Base-by-base conservation (phyloP, 2,888 invertebrate genomes). In the Melieria picta region DNA sequence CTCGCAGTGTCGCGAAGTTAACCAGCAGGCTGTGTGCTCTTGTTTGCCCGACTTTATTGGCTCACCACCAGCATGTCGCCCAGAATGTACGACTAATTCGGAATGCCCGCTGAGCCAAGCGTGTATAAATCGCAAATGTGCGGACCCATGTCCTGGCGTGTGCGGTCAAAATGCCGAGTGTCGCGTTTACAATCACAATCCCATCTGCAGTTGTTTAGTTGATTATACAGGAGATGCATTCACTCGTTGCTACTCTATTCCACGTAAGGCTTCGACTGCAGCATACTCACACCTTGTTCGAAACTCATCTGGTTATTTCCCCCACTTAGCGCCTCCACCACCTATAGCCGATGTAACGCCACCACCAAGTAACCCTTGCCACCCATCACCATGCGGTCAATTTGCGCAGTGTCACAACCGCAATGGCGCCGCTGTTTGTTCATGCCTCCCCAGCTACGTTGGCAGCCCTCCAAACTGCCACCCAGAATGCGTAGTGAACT, bases 61-160 rank as follows among this genome's bases (percentile, higher is more conserved):
- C 46, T 89, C 89, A n/a, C 93, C 95, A 47, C 93, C 94, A 5
- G 90, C 90, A 75, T 95, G 94, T 82, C 89, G 91, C 75, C 93
- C 93, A 0, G 93, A 94, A 84, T 94, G 94, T 82, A 89, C 91
- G 10, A 89, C 90, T 69, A 93, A 94, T 80, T 88, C 89, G 47
- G 91, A 92, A 83, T 92, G 93, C 82, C 76, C 89, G 1, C 87
- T 87, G 75, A 88, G 90, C 75, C 85, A 89, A 74, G 91, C 91
- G 43, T 92, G 92, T 79, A 90, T 91, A 11, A 90, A 90, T 80
- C 89, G 89, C 73, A 91, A 90, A 84, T 93, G 93, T 78, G 85
- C 85, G 78, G 91, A 93, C 84, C 92, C 93, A 47, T 93, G 93
- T 77, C 89, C 89, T 1, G 89, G 90, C 69, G 88, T 88, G 7